Evolutionary conservation across 2,888 invertebrate genomes (phyloP), one percentile per base, ranked within the genome.

Genomic region (Epiperipatus broadwayi): DNA sequence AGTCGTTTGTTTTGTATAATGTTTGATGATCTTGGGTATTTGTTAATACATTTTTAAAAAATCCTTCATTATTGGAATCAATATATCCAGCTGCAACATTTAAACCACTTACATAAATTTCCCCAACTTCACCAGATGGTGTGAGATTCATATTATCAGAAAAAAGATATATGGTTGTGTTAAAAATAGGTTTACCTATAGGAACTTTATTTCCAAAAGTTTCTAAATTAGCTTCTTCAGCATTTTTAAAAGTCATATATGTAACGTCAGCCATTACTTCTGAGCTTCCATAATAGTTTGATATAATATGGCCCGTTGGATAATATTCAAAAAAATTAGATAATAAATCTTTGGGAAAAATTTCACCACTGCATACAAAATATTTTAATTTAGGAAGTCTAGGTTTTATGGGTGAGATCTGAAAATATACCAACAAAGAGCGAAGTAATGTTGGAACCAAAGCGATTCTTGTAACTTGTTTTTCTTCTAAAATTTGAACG

Each of bases 201-300:
- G 84, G 83, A 35, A 85, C 71, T 48, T 76, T 77, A 20, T 73
- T 3, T 64, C 65, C 39, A 39, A 47, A 44, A 22, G 42, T 44
- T 36, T 46, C 47, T n/a, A 46, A 37, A 2, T 43, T 30, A 22
- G 46, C 42, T 16, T 53, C 52, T 14, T 50, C 43, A 10, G 61
- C 53, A 35, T 64, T 68, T 41, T 68, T 68, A 48, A 83, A 64
- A 1, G 74, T 65, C 48, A 75, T 73, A 51, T 71, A 83, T 0
- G 83, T 81, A 2, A 85, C 81, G 53, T 84, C 85, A 0, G 81
- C 85, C 76, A 84, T 83, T 1, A 83, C 73, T 57, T 87, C 87
- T 0, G 85, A 84, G 46, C 83, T 81, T 0, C 87, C 87, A 51
- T 84, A 85, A 53, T 84, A 83, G 54, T 85, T 87, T 37, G 79